Evolutionary conservation across 1,140 invertebrate genomes (phyloP).

Genomic region (Araneus ventricosus): DNA sequence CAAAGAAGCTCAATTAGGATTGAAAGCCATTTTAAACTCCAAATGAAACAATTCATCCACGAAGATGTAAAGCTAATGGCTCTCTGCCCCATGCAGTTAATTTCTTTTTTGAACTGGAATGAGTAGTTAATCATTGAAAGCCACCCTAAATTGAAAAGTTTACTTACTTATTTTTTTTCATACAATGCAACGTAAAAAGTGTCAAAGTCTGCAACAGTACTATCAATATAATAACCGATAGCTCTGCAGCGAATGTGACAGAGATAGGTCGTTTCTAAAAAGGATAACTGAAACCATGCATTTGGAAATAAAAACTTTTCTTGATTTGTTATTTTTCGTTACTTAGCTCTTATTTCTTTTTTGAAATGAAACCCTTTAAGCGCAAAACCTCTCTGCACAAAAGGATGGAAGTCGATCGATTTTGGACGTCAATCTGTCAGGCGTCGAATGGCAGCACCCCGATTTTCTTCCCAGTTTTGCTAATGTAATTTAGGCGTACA

Average conservation of each 20-base stretch:
- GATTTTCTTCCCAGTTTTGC: conserved; percentile 70
- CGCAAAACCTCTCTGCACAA: conserved; percentile 57
- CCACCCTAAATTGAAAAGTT: conserved; percentile 61
- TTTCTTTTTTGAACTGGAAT: conserved; percentile 29
- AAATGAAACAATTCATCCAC: conserved; percentile 39
- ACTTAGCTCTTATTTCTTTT: conserved; percentile 70
- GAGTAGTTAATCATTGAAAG: conserved; percentile 65
- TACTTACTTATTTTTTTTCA: conserved; percentile 18
- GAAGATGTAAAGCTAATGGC: conserved; percentile 45
- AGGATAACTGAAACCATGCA: conserved; percentile 71
- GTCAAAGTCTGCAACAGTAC: conserved; percentile 49
- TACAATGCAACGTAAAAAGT: conserved; percentile 47
- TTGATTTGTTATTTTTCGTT: conserved; percentile 74
- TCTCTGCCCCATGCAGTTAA: neutral
- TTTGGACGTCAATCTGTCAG: conserved; percentile 70
- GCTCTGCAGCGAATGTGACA: conserved; percentile 40
- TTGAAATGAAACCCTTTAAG: conserved; percentile 71
- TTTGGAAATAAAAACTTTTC: conserved; percentile 73
- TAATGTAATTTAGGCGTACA: conserved; percentile 71
- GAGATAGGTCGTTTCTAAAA: conserved; percentile 61
- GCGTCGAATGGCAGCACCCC: conserved; percentile 53
- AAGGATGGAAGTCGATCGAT: conserved; percentile 56
- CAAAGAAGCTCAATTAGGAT: conserved; percentile 56
- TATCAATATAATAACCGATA: conserved; percentile 70
- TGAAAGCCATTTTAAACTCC: neutral